Percentiles rank a stretch among this genome's conserved stretches.
Conservation (phyloP, 2,113 vertebrate genomes). For the Steatornis caripensis region DNA sequence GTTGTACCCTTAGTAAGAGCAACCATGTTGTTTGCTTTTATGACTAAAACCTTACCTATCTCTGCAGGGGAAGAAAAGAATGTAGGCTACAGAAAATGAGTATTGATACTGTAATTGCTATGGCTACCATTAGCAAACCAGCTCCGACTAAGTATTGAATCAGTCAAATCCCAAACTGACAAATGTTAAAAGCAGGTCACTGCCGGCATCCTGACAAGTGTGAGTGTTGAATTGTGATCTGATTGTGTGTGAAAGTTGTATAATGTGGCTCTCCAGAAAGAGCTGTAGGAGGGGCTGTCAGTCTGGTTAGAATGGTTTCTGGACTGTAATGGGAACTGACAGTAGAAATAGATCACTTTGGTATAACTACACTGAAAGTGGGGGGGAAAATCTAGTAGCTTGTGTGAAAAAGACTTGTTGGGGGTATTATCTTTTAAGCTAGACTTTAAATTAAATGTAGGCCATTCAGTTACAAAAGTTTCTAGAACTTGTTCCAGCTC, state of each 20-base stretch:
- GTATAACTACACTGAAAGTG: neutral
- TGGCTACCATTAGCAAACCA: neutral
- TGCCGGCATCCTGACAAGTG: neutral
- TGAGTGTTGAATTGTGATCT: neutral
- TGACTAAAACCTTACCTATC: neutral
- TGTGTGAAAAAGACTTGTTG: neutral
- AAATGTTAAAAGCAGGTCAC: neutral
- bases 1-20: neutral
- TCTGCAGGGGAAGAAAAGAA: neutral
- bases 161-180: neutral
- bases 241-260: neutral
- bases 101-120: neutral
- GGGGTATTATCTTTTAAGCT: neutral
- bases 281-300: neutral
- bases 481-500: neutral
- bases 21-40: neutral
- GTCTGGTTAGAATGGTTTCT: neutral
- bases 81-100: neutral
- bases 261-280: neutral
- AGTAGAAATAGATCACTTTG: neutral
- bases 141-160: neutral
- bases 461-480: neutral
- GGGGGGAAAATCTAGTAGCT: neutral
- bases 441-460: neutral
- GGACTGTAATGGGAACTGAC: neutral